A percentile compares a stretch with the other conserved stretches of the same genome.
These are phyloP conservation scores for Taxidea taxus DNA, from an alignment of 2,113 vertebrate species.

Conservation along the genomic window DNA sequence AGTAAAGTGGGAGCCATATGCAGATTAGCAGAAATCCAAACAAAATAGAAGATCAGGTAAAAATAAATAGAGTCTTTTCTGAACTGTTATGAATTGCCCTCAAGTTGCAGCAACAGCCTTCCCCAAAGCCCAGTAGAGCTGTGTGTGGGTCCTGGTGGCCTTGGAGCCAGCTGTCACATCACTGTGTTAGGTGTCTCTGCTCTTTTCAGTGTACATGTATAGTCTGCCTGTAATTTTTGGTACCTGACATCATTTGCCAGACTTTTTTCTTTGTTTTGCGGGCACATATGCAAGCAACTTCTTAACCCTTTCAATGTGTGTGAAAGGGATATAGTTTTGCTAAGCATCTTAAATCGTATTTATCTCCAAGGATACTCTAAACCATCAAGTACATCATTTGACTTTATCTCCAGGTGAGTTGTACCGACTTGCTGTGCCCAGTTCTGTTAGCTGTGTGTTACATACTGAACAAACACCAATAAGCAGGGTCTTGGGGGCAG, in stretches of 20 bases:
- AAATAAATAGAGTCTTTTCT: background rate
- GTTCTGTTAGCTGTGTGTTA: background rate
- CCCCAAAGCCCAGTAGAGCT: rapidly evolving
- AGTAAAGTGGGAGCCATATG: background rate
- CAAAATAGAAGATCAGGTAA: background rate
- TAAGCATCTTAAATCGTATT: background rate
- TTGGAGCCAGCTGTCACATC: rapidly evolving
- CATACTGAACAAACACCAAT: background rate
- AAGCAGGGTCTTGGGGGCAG: background rate
- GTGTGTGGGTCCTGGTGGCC: background rate
- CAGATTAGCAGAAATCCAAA: background rate
- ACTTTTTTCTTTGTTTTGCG: background rate
- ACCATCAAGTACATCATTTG: background rate
- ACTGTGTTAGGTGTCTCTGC: too few relatives aligned
- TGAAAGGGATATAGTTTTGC: background rate
- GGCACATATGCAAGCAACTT: background rate
- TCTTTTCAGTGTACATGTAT: background rate
- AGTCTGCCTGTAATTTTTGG: background rate
- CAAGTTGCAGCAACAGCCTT: background rate
- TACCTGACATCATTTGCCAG: too few relatives aligned
- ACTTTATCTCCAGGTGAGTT: background rate
- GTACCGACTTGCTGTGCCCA: background rate
- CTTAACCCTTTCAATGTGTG: background rate
- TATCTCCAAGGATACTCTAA: background rate
- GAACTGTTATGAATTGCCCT: background rate